Base-by-base conservation (phyloP, 2,113 vertebrate species). In the Etheostoma cragini region DNA sequence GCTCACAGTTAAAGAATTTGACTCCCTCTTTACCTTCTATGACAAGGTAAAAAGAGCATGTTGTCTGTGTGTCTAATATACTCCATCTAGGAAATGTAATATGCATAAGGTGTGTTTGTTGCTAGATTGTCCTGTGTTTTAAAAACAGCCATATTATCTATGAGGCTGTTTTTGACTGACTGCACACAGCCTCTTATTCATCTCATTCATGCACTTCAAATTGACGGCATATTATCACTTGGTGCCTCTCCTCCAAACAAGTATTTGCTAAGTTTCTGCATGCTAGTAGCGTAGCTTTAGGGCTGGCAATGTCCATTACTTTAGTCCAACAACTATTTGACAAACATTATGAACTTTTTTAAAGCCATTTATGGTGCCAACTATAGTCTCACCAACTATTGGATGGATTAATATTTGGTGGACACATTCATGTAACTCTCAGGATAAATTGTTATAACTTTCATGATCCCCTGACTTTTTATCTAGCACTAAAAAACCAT, bases 21-120 rank as follows among this genome's bases (percentile, higher is more conserved):
- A 98, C 1, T 96, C 95, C 11, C 97, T 99, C 92, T 99, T 99
- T 47, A 93, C 95, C 13, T 96, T 96, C 92, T 99, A 98, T 0
- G 98, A 99, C 92, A 97, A 98, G 98, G 98, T 98, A 81, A 94
- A 83, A 63, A 71, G 3, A 76, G 0, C 70, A 67, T 21, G 0
- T 58, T 77, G 33, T 70, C 5, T 72, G 8, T 47, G 21, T 72
- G 10, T 84, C 33, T 76, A 13, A 22, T 30, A 4, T 61, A 1
- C 3, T 72, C 5, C 61, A 24, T 77, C 6, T 62, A 17, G 65
- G 46, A 42, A 76, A 35, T 63, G 22, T 58, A 8, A 62, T 53
- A 46, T 60, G 8, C 33, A 52, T 58, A 12, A 46, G 62, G 24
- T 75, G 24, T 47, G 35, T 64, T 65, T 47, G 8, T 22, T 12